phyloP scores from a whole-genome alignment of 2,113 vertebrate species.

The Naja naja region DNA sequence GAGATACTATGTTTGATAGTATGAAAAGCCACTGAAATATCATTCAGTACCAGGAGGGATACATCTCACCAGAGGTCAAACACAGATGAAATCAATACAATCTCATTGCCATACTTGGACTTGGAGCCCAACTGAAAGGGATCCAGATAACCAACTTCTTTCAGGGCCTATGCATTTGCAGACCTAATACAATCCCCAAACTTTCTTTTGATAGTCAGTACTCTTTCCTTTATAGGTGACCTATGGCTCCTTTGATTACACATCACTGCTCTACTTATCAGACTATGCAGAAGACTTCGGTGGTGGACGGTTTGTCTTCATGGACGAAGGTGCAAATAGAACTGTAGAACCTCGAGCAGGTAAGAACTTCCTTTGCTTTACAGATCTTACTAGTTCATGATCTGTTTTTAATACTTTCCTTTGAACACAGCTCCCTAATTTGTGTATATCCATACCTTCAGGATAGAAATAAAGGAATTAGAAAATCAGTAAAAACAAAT shows the following conservation, averaged over 20 bases:
- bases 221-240: conserved; percentile 77
- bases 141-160: neutral
- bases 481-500: neutral
- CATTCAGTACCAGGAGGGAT: neutral
- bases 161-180: neutral
- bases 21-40: neutral
- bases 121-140: neutral
- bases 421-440: neutral
- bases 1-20: neutral
- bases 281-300: conserved; percentile 87
- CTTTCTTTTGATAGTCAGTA: neutral
- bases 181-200: neutral
- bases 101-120: neutral
- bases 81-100: neutral
- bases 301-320: conserved; percentile 89
- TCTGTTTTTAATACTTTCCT: neutral
- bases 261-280: conserved; percentile 90
- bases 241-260: conserved; percentile 96
- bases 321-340: conserved; percentile 83
- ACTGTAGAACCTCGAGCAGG: conserved; percentile 90
- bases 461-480: neutral
- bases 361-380: conserved; percentile 46
- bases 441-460: neutral
- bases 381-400: neutral
- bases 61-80: neutral